Base-by-base conservation (phyloP, 92 coral and sea anemone genomes). In the Heliopora coerulea region DNA sequence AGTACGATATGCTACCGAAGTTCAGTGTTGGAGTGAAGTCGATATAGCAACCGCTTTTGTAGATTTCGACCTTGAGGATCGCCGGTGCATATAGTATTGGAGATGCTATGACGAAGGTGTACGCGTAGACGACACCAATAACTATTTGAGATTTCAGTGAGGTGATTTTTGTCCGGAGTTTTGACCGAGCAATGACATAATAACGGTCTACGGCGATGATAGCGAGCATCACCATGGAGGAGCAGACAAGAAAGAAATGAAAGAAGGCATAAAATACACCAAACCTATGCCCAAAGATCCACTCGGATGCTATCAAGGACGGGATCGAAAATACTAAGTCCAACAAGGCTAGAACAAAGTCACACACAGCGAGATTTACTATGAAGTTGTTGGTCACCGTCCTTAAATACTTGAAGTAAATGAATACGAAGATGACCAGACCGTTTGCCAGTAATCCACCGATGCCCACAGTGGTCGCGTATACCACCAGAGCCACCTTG, bases 151-250 rank as follows among this genome's bases (percentile, higher is more conserved):
- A 90, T 3, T 88, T 85, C 25, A 76, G 78, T 13, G 85, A 75
- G 13, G 96, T 83, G 15, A 91, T 82, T 74, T 83, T 82, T 2
- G 82, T 79, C 18, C 97, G 84, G 26, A 83, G 80, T 12, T 88
- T 78, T 8, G 88, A 87, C 56, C 87, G 87, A n/a, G 96, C 77
- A 32, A 91, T 88, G 0, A 91, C 97, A 91, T 92, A 83, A 31
- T 83, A 86, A 8, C 97, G 84, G 46, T 91, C 97, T 10, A 91
- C 82, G 15, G 97, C 89, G 30, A 91, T 91, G 11, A 89, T 83
- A 1, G 91, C 97, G 0, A 91, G 84, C 2, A 90, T 91, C 24
- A 83, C 89, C 52, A 91, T 61, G 31, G 96, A 91, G 48, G 86
- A 76, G 2, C 87, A 80, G 78, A 87, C 80, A 59, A 91, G 83